Base-by-base conservation (phyloP, 2,888 invertebrate genomes). In the Meandrusa payeni region DNA sequence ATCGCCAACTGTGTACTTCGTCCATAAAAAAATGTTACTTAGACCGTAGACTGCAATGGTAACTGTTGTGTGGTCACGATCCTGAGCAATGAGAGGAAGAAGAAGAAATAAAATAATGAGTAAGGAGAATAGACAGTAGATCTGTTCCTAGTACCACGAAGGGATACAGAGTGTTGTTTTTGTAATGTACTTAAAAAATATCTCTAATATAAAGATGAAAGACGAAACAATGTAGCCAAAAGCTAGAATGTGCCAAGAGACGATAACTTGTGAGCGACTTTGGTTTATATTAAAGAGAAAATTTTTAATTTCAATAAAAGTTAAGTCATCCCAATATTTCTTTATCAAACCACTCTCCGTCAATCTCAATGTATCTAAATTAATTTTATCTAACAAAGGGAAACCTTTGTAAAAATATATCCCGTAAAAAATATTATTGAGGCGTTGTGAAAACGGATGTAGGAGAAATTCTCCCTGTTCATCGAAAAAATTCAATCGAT, bases 331-430 rank as follows among this genome's bases (percentile, higher is more conserved):
- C 2, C 52, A 28, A 36, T 55, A 46, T 22, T 29, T 15, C 12
- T 48, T 49, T 1, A 68, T 53, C 2, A 76, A 41, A 3, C 80
- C 80, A 7, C 54, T 64, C 37, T 79, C 77, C 23, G 64, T 55
- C 4, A 80, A 32, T 1, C 57, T 49, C 0, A 78, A 46, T 1
- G 62, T 49, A 2, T 55, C 47, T 1, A 20, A 3, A 9, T 66
- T 51, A 2, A 78, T 34, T 5, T 49, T 52, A 0, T 61, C 40
- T 0, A 45, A 3, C 20, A 69, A 43, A 1, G 78, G 79, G 41
- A 80, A 80, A 0, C 79, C 81, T 49, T 78, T 79, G 33, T 72
- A 67, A 2, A 73, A 51, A 23, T 64, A 80, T 7, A 72, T 66
- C 1, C 64, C 63, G 31, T 71, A 76, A 2, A 76, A 57, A 1